Base-by-base conservation (phyloP, 23 tunicate species). In the Trididemnum nubilum region DNA sequence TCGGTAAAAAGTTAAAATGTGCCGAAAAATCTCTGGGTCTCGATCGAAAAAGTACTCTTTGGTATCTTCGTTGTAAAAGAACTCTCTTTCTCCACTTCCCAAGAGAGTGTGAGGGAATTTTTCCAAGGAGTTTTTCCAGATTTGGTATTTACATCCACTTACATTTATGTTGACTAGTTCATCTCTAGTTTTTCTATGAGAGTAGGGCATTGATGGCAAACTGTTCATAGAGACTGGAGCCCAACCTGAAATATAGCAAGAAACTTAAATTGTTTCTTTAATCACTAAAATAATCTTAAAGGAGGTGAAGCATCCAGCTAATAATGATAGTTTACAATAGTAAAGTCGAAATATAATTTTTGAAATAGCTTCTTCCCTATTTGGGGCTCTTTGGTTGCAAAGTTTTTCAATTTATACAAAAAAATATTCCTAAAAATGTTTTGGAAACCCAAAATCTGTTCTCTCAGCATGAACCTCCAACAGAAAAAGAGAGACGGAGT, bases 11-110 rank as follows among this genome's bases (percentile, higher is more conserved):
- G 82, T 58, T 0, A 95, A 86, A 35, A 95, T 84, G 76, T 95
- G 96, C 4, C 99, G 96, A 65, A 95, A 95, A 19, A 90, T 86
- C 64, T 95, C 99, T 35, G 99, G 87, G 74, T 95, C 99, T 0
- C 99, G 88, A 83, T 95, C 99, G 34, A 95, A 95, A 52, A 95
- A 95, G 40, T 95, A 95, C 74, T 95, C 99, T n/a, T 90, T 73
- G 49, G 23, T 52, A 32, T 72, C 76, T 60, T 95, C 92, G 81
- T 95, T 80, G 86, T 86, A 95, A 84, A 95, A 95, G 69, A 82
- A 95, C n/a, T 95, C 99, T 73, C 86, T 90, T 36, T 95, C 99
- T 34, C 61, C 75, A 65, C 96, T 86, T 18, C 99, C 99, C 0
- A 95, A 73, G 77, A 95, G 64, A 26, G 99, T 89, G 28, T 95